phyloP scores from a whole-genome alignment of 2,113 vertebrate genomes.

The Macquaria ambigua region DNA sequence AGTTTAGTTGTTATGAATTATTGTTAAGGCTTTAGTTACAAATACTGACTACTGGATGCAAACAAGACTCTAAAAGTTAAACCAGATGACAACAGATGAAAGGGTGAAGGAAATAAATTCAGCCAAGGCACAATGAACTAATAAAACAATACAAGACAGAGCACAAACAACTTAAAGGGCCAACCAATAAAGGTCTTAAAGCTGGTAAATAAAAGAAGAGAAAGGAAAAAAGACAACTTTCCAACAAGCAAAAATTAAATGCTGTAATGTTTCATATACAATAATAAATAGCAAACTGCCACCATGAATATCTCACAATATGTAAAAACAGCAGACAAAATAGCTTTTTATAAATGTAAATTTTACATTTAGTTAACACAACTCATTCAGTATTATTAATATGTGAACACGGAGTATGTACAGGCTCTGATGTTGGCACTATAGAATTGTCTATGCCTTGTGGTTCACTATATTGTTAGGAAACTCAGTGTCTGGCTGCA shows the following conservation, averaged over 20 bases:
- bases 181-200: background rate
- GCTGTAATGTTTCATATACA: background rate
- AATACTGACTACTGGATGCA: background rate
- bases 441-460: background rate
- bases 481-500: background rate
- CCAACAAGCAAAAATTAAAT: background rate
- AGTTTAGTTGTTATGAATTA: background rate
- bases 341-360: background rate
- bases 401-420: background rate
- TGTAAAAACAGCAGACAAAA: too few species aligned
- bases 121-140: background rate
- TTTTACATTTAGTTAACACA: background rate
- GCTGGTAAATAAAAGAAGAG: background rate
- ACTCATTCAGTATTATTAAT: background rate
- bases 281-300: background rate
- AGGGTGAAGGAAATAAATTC: background rate
- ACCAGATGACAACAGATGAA: background rate
- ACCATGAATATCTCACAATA: background rate
- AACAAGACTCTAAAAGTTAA: background rate
- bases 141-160: background rate
- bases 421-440: background rate
- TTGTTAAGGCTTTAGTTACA: background rate
- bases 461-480: background rate
- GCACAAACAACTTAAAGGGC: background rate
- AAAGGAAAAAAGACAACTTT: background rate